These are phyloP conservation scores for Brachypodius melanocephalos DNA, from an alignment of 2,113 vertebrate species.

Conservation along the genomic window DNA sequence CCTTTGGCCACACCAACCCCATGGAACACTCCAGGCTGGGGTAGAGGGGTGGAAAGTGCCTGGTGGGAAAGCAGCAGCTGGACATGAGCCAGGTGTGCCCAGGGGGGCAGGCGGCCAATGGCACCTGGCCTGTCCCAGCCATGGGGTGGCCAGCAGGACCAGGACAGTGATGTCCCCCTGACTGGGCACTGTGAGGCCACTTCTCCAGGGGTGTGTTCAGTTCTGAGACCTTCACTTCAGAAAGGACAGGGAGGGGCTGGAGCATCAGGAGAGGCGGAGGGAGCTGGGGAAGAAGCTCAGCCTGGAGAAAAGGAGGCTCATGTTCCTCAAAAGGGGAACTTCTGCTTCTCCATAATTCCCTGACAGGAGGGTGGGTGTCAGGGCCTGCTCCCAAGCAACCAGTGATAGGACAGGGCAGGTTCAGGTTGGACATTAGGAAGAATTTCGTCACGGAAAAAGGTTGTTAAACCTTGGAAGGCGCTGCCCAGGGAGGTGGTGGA, in stretches of 20 bases:
- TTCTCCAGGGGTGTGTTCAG: fast-evolving
- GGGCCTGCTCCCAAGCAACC: neutral
- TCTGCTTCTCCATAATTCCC: neutral
- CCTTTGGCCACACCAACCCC: fast-evolving
- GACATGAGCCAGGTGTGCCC: neutral
- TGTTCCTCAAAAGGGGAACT: fast-evolving
- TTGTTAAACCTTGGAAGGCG: neutral
- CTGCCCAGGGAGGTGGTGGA: neutral
- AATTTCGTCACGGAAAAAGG: neutral
- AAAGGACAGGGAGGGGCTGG: neutral
- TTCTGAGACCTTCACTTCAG: neutral
- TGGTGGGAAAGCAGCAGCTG: neutral
- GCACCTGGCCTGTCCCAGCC: neutral
- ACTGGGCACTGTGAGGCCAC: neutral
- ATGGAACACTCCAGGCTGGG: neutral
- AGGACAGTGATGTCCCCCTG: neutral
- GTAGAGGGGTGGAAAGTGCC: neutral
- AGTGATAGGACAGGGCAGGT: neutral
- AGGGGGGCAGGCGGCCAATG: neutral
- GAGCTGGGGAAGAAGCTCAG: neutral
- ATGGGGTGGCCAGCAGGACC: neutral
- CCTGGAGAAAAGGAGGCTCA: neutral
- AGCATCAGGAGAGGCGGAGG: fast-evolving
- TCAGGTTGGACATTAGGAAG: neutral
- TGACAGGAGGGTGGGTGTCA: fast-evolving